Conservation (phyloP, 2,113 vertebrate genomes). For the Pomatostomus ruficeps region DNA sequence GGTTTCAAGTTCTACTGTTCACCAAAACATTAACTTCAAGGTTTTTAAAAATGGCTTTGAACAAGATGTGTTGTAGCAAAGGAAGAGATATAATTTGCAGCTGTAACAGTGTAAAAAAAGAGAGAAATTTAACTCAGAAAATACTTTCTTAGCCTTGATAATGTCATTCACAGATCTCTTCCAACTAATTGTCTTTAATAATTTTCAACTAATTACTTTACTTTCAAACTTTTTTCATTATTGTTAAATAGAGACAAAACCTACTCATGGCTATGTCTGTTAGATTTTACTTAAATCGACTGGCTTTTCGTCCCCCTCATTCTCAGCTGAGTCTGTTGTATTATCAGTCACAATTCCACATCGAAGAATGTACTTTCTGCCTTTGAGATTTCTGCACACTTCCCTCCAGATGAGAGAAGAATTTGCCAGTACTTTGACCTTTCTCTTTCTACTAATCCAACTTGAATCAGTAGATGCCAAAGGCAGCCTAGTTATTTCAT, state of each 20-base stretch:
- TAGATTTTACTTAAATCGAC: background rate
- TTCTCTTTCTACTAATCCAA: background rate
- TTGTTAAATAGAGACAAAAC: background rate
- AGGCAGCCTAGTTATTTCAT: background rate
- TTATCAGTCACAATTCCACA: background rate
- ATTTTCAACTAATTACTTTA: background rate
- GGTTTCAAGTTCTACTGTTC: background rate
- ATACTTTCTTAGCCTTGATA: background rate
- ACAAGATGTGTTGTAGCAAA: background rate
- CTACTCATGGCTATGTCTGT: background rate
- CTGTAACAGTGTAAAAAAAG: background rate
- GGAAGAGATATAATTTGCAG: background rate
- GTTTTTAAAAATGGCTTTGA: background rate
- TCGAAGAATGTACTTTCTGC: background rate
- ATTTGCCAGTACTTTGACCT: slow-evolving; percentile 20
- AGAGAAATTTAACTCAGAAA: background rate
- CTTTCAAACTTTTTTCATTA: background rate
- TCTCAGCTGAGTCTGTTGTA: background rate
- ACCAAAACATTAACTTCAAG: background rate
- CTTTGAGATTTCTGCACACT: background rate
- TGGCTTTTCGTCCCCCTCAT: background rate
- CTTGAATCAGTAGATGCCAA: background rate
- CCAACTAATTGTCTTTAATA: background rate
- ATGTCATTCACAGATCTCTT: background rate
- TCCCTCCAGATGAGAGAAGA: background rate